Evolutionary conservation across 2,888 invertebrate species (phyloP).

Genomic region (Bombylius discolor): DNA sequence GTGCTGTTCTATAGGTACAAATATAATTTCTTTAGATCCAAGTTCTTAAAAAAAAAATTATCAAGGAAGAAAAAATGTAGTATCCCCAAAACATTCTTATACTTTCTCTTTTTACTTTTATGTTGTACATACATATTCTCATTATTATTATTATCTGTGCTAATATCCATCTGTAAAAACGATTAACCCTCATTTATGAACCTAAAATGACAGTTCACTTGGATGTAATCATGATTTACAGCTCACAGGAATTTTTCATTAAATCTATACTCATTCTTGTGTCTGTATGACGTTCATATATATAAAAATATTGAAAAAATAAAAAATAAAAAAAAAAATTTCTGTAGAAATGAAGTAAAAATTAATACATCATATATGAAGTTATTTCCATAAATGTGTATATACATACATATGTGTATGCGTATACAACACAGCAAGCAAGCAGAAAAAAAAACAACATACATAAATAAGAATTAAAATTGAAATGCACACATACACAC

Average conservation of each 20-base stretch:
- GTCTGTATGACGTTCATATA: not conserved
- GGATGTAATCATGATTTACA: conserved; percentile 15
- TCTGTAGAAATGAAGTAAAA: too few species aligned
- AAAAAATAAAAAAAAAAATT: too few species aligned
- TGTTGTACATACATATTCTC: too few species aligned
- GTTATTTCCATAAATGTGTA: too few species aligned
- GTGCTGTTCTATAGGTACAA: too few species aligned
- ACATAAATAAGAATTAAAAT: not conserved
- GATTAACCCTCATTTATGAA: conserved; percentile 9
- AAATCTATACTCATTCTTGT: not conserved
- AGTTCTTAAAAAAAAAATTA: not conserved
- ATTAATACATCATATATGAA: too few species aligned
- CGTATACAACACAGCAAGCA: too few species aligned
- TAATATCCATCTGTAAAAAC: not conserved
- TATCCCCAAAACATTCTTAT: not conserved
- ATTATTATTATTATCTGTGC: not conserved
- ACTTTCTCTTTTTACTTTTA: too few species aligned
- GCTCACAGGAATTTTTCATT: conserved; percentile 12
- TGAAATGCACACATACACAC: not conserved
- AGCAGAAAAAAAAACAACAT: too few species aligned
- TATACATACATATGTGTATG: too few species aligned
- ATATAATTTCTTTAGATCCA: too few species aligned
- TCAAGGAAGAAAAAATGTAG: not conserved
- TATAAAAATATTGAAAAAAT: too few species aligned
- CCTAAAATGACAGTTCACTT: conserved; percentile 8